Percentiles rank a stretch among this genome's conserved stretches.
phyloP scores from a whole-genome alignment of 2,888 invertebrate species.

The Xestia sexstrigata region DNA sequence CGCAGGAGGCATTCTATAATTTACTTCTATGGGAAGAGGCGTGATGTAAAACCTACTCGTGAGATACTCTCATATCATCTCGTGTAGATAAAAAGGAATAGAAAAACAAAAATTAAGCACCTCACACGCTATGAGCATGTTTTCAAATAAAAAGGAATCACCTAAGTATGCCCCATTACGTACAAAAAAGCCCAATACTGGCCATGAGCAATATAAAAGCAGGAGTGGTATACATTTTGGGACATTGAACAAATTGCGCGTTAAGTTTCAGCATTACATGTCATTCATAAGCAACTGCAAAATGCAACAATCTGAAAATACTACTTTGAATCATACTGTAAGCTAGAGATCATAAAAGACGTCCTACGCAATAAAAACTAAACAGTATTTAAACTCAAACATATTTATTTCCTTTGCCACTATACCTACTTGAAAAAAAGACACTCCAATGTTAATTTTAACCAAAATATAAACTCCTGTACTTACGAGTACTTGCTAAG shows the following conservation, averaged over 20 bases:
- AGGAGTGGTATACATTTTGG: constrained; percentile 37
- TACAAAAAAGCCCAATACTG: constrained; percentile 16
- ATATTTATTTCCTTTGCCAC: neutral
- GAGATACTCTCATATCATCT: neutral
- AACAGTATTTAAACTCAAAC: neutral
- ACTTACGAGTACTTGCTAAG: neutral
- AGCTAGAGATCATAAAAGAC: neutral
- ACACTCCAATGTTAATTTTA: neutral
- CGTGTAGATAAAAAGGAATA: neutral
- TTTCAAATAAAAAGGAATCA: constrained; percentile 25
- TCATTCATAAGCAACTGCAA: too few relatives aligned
- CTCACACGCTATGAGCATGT: constrained; percentile 36
- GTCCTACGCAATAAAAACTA: neutral
- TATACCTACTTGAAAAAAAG: neutral
- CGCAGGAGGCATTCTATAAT: neutral
- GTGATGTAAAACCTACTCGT: neutral
- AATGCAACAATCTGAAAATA: neutral
- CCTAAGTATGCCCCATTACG: constrained; percentile 45
- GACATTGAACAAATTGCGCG: neutral
- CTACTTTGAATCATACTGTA: neutral
- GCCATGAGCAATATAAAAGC: constrained; percentile 5
- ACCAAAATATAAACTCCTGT: neutral
- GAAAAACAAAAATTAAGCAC: constrained; percentile 7
- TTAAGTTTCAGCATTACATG: neutral
- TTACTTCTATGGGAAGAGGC: neutral